phyloP scores from a whole-genome alignment of 23 tunicate genomes.

The Aplidium turbinatum region DNA sequence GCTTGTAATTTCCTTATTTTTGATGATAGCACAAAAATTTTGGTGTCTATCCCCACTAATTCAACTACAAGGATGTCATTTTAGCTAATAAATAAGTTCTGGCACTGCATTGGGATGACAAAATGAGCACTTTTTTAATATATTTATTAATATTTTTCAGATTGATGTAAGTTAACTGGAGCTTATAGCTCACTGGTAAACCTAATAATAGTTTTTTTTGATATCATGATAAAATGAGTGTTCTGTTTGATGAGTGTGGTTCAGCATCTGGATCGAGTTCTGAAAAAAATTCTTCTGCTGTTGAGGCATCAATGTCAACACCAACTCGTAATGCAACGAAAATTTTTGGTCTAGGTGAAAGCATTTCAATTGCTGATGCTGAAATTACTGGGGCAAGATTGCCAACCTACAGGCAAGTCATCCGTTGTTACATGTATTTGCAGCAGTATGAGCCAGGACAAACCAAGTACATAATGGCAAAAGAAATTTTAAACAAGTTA shows the following conservation, averaged over 20 bases:
- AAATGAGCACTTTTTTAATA: too few species aligned
- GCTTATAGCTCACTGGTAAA: neutral
- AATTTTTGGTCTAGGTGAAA: constrained; percentile 13
- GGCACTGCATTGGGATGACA: too few species aligned
- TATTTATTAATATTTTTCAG: constrained; percentile 12
- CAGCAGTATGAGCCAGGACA: constrained; percentile 14
- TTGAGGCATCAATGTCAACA: constrained; percentile 11
- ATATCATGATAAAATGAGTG: constrained; percentile 2
- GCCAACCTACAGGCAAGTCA: neutral
- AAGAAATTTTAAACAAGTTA: constrained; percentile 12
- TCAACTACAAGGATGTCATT: too few species aligned
- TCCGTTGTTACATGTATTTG: constrained; percentile 15
- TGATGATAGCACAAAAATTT: too few species aligned
- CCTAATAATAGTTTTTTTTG: neutral
- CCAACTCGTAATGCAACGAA: constrained; percentile 12
- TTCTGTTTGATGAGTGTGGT: constrained; percentile 16
- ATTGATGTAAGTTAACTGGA: constrained; percentile 18
- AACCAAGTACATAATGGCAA: constrained; percentile 14
- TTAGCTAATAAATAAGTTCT: too few species aligned
- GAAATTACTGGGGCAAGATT: constrained; percentile 13
- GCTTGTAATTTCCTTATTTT: too few species aligned
- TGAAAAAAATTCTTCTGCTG: neutral
- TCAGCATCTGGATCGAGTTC: constrained; percentile 17
- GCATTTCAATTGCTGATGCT: constrained; percentile 15
- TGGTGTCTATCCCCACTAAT: too few species aligned